These are phyloP conservation scores for Caenorhabditis remanei DNA, from an alignment of 1,140 invertebrate species.

Conservation along the genomic window DNA sequence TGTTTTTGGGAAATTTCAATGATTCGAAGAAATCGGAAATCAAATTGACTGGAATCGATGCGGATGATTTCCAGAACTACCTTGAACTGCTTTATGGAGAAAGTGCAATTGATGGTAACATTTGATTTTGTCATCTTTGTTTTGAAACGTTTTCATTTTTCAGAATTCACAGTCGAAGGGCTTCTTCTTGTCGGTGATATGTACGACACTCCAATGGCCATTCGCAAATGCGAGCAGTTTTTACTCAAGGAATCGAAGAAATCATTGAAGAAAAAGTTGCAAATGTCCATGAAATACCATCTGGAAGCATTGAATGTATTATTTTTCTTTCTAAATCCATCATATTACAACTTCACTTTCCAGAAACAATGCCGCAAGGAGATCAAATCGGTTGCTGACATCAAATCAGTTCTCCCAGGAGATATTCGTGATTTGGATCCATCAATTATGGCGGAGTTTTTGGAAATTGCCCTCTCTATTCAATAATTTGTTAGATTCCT, in stretches of 20 bases:
- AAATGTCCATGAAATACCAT: background rate
- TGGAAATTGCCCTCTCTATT: no score
- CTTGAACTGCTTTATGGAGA: background rate
- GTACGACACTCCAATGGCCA: background rate
- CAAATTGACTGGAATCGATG: background rate
- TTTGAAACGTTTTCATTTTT: background rate
- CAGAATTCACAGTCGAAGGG: background rate
- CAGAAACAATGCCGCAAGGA: no score
- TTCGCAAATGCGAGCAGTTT: background rate
- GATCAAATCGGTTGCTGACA: no score
- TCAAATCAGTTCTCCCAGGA: no score
- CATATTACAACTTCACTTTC: no score
- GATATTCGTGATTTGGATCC: no score
- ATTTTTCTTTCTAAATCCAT: no score
- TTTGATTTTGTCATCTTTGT: no score
- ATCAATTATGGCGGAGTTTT: no score
- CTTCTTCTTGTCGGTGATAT: background rate
- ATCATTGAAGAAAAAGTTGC: background rate
- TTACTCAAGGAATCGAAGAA: background rate
- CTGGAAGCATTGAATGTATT: no score
- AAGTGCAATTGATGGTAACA: background rate
- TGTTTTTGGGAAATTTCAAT: background rate
- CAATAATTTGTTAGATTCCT: no score
- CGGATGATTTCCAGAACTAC: background rate
- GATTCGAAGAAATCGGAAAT: background rate